Percentiles rank a stretch among this genome's conserved stretches.
Evolutionary conservation across 1,140 invertebrate species (phyloP).

Genomic region (Fopius arisanus): DNA sequence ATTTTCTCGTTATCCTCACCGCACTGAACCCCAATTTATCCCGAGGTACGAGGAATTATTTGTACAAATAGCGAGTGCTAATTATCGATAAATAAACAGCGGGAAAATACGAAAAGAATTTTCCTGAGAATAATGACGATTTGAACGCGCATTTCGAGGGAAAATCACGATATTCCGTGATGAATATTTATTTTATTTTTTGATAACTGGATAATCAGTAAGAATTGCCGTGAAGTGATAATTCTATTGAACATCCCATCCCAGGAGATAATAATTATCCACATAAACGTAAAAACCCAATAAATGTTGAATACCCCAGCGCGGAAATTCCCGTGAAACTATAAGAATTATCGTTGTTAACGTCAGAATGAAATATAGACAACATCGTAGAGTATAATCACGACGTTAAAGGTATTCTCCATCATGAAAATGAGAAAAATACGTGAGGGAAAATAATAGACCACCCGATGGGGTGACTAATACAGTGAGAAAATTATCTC

Average conservation of each 20-base stretch:
- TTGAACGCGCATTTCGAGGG: too few relatives aligned
- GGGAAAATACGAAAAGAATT: too few relatives aligned
- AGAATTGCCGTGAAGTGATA: background rate
- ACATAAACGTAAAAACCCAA: background rate
- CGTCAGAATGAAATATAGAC: background rate
- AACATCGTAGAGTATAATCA: background rate
- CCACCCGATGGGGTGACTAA: conserved; percentile 11
- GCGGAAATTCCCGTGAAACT: background rate
- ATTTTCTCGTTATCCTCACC: too few relatives aligned
- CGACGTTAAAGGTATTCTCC: background rate
- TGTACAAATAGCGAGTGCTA: too few relatives aligned
- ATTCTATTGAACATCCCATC: background rate
- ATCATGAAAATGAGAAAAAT: background rate
- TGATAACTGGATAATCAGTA: too few relatives aligned
- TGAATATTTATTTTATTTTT: too few relatives aligned
- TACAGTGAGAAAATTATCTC: conserved; percentile 27
- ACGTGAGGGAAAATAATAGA: background rate
- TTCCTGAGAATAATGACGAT: too few relatives aligned
- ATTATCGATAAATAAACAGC: too few relatives aligned
- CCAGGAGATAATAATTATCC: background rate
- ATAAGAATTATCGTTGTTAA: background rate
- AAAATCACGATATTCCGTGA: too few relatives aligned
- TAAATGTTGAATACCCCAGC: background rate
- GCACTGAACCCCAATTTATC: too few relatives aligned
- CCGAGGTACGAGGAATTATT: too few relatives aligned